A percentile compares a stretch with the other conserved stretches of the same genome.
phyloP scores from a whole-genome alignment of 2,888 invertebrate genomes.

The Deroplatys truncata region DNA sequence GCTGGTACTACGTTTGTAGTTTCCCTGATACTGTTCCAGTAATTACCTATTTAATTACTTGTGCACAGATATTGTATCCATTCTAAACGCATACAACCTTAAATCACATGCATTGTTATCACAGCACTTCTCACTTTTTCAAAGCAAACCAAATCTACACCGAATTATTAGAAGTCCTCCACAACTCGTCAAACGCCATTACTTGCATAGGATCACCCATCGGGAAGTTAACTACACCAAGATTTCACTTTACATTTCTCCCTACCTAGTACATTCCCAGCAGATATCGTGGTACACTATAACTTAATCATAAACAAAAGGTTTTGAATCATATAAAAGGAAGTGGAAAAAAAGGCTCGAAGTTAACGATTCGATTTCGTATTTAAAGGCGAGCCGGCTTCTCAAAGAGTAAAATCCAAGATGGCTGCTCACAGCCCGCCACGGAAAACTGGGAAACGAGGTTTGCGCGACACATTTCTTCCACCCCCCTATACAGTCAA shows the following conservation, averaged over 20 bases:
- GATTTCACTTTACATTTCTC: slow-evolving; percentile 39
- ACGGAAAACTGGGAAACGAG: slow-evolving; percentile 50
- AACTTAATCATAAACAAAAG: slow-evolving; percentile 7
- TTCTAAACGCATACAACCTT: background rate
- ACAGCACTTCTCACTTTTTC: background rate
- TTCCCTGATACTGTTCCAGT: background rate
- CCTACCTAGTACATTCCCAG: slow-evolving; percentile 71
- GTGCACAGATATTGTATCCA: background rate
- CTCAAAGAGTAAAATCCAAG: slow-evolving; percentile 70
- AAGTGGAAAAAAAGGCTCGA: slow-evolving; percentile 15
- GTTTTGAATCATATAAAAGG: slow-evolving; percentile 20
- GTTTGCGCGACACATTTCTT: slow-evolving; percentile 37
- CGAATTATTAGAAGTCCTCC: slow-evolving; percentile 1
- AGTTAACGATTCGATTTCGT: slow-evolving; percentile 41
- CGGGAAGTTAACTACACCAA: slow-evolving; percentile 24
- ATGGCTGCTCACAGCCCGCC: slow-evolving; percentile 74
- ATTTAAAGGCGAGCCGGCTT: slow-evolving; percentile 66
- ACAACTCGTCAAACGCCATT: slow-evolving; percentile 56
- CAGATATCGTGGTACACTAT: slow-evolving; percentile 29
- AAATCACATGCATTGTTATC: background rate
- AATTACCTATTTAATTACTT: background rate
- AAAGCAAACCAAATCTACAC: background rate
- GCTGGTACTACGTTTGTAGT: background rate
- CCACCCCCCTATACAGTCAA: slow-evolving; percentile 30
- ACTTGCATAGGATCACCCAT: slow-evolving; percentile 44